Evolutionary conservation across 2,888 invertebrate species (phyloP).

Genomic region (Linnaemya vulpina): DNA sequence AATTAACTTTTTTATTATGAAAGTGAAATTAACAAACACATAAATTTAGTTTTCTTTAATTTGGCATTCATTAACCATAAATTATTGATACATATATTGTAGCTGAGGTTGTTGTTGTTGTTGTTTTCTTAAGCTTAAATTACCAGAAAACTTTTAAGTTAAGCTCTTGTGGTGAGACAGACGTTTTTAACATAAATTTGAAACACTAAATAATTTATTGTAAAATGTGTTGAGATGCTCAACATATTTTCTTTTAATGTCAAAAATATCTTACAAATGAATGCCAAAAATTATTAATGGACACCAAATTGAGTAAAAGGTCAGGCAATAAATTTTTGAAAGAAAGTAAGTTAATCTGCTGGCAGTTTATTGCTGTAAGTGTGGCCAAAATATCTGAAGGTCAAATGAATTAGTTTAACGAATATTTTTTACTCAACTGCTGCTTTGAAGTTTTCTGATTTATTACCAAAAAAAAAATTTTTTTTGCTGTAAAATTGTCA

Average conservation of each 20-base stretch:
- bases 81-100: conserved; percentile 47
- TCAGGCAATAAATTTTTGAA: neutral
- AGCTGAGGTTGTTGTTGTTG: conserved; percentile 10
- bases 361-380: conserved; percentile 7
- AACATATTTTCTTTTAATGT: conserved; percentile 28
- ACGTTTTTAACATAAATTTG: neutral
- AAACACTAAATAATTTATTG: neutral
- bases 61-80: conserved; percentile 59
- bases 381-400: conserved; percentile 1
- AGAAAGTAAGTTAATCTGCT: conserved; percentile 26
- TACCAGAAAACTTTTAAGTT: conserved; percentile 6
- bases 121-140: conserved; percentile 2
- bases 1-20: conserved; percentile 29
- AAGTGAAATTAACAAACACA: conserved; percentile 49
- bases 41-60: conserved; percentile 54
- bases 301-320: neutral
- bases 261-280: neutral
- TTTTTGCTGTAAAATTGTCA: neutral
- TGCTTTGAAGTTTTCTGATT: neutral
- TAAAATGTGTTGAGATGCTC: conserved; percentile 11
- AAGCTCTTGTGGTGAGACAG: conserved; percentile 23
- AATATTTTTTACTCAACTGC: neutral
- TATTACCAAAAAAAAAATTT: neutral
- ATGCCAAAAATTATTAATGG: neutral
- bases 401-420: conserved; percentile 5